Evolutionary conservation across 2,797 vertebrate species (phyloP).

Genomic region (Columba guinea): DNA sequence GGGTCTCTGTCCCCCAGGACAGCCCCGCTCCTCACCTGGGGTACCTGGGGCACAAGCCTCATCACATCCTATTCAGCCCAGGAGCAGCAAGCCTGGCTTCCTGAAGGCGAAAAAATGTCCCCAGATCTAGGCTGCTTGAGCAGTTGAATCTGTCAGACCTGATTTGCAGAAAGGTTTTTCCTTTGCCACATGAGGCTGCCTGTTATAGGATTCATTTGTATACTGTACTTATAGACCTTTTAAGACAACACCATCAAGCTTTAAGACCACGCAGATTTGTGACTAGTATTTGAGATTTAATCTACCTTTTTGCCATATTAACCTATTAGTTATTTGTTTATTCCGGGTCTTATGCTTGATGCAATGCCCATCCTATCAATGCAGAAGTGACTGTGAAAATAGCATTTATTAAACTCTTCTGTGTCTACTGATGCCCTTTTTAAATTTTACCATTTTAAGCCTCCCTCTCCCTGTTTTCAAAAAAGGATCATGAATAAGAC

Average conservation of each 20-base stretch:
- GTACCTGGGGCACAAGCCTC: background rate
- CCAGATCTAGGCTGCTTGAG: background rate
- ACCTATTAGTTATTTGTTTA: background rate
- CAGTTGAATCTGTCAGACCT: background rate
- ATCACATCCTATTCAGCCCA: accelerated
- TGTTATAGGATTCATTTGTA: background rate
- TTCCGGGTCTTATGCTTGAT: background rate
- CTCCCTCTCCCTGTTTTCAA: background rate
- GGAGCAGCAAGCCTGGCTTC: background rate
- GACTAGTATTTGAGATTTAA: background rate
- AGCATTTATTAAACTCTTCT: background rate
- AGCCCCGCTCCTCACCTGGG: accelerated
- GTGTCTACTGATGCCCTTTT: background rate
- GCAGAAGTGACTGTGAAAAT: background rate
- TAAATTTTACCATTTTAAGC: background rate
- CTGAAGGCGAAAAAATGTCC: background rate
- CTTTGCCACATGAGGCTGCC: background rate
- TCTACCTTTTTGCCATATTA: background rate
- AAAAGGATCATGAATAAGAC: background rate
- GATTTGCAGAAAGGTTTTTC: background rate
- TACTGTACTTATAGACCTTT: background rate
- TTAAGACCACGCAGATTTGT: background rate
- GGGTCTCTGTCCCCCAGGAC: background rate
- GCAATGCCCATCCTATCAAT: background rate
- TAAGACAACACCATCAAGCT: background rate